Percentiles rank a stretch among this genome's conserved stretches.
These are phyloP conservation scores for Entomobrya proxima DNA, from an alignment of 2,888 invertebrate species.

Conservation along the genomic window DNA sequence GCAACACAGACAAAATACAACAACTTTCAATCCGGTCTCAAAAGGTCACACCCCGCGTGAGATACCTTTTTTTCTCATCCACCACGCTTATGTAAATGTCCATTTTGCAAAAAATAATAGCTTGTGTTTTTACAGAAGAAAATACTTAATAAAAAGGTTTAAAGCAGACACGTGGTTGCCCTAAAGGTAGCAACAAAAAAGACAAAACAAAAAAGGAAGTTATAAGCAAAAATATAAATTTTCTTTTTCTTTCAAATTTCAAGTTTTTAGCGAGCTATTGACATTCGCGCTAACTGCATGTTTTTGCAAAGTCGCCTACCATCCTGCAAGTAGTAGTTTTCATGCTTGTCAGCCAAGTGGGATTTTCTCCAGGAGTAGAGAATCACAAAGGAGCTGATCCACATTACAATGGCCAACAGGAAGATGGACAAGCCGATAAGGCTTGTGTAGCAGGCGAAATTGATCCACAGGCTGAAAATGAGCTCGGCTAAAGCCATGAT, in stretches of 20 bases:
- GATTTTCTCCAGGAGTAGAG: constrained; percentile 72
- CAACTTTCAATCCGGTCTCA: no score
- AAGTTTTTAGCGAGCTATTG: not conserved
- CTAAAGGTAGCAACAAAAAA: not conserved
- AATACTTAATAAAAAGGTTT: not conserved
- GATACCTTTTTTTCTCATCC: no score
- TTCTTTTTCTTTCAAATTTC: not conserved
- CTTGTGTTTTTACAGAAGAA: not conserved
- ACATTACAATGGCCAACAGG: constrained; percentile 65
- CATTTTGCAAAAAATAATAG: no score
- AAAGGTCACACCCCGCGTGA: no score
- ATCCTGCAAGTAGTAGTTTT: constrained; percentile 7
- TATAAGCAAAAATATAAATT: not conserved
- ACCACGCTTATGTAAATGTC: not conserved
- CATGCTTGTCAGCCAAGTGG: constrained; percentile 49
- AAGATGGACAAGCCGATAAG: constrained; percentile 69
- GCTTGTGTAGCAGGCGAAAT: constrained; percentile 65
- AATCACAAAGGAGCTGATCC: constrained; percentile 70
- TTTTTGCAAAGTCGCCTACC: constrained; percentile 30
- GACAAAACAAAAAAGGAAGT: not conserved
- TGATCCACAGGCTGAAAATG: constrained; percentile 70
- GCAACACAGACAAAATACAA: not conserved
- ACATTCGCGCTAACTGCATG: constrained; percentile 8
- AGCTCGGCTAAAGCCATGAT: constrained; percentile 43
- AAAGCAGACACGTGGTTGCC: not conserved